Evolutionary conservation across 2,888 invertebrate genomes (phyloP).

Genomic region (Lasioglossum leucozonium): DNA sequence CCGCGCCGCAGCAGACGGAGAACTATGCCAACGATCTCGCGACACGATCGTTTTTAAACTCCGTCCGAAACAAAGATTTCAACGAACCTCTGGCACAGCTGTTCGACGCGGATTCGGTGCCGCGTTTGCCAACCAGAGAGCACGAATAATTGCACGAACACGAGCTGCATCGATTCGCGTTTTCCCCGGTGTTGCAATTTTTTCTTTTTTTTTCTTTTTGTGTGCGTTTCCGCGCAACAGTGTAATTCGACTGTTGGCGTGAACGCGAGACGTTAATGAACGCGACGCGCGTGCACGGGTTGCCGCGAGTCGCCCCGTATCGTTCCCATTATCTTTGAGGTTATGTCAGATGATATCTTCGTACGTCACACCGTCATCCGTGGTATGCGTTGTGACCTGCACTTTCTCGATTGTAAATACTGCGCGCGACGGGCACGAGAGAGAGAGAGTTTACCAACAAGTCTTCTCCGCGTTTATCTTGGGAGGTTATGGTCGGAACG

Average conservation of each 20-base stretch:
- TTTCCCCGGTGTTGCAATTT: not conserved
- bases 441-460: slow-evolving; percentile 14
- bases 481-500: not conserved
- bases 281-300: not conserved
- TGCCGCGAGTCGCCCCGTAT: not conserved
- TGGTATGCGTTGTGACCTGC: not conserved
- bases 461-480: not conserved
- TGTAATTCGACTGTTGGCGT: not conserved
- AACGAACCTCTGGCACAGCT: not conserved
- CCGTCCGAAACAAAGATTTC: not conserved
- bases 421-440: too few species aligned
- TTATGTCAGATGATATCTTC: slow-evolving; percentile 15
- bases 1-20: not conserved
- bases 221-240: not conserved
- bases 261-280: not conserved
- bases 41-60: not conserved
- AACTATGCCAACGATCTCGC: not conserved
- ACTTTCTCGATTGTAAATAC: not conserved
- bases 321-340: slow-evolving; percentile 11
- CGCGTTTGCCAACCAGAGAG: not conserved
- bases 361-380: not conserved
- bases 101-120: not conserved
- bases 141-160: not conserved
- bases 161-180: not conserved
- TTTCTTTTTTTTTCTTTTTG: too few species aligned